Evolutionary conservation across 2,888 invertebrate genomes (phyloP), one percentile per base, ranked within the genome.

Genomic region (Thelaira solivaga): DNA sequence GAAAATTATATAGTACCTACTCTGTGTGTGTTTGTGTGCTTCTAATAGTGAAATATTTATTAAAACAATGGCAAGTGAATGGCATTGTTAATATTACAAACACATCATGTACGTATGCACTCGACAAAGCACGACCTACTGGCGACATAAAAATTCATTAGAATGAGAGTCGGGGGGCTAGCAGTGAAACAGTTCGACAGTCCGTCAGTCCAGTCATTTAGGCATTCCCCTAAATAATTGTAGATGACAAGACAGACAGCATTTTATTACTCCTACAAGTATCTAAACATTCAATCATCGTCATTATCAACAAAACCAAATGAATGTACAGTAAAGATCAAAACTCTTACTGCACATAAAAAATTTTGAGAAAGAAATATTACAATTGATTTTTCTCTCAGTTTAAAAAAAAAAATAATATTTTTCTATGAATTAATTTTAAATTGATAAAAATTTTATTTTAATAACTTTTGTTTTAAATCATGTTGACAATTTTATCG

Each of bases 111-210:
- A n/a, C n/a, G n/a, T n/a, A n/a, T n/a, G 69, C 74, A 74, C 79
- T 75, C 62, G 71, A 75, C 73, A 77, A 78, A 78, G 29, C 73
- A 73, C 77, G 77, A 69, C 76, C 51, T 51, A 53, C 51, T 68
- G 72, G 72, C 72, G 76, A 69, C 76, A 68, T 22, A 59, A 73
- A 76, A 47, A 73, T 31, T 65, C 55, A 73, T 76, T 76, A 57
- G 65, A 65, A 67, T 53, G 53, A 64, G 13, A 49, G 20, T 13
- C 16, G n/a, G 26, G n/a, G 51, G 13, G 51, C 29, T 39, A n/a
- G n/a, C n/a, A n/a, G n/a, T n/a, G 26, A 26, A 67, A 55, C n/a
- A n/a, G n/a, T n/a, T n/a, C n/a, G n/a, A 13, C 31, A 34, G 55
- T 5, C 53, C 34, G 55, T 31, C 72, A 72, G 16, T 24, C 13